phyloP scores from a whole-genome alignment of 2,888 invertebrate species.

The Chelonus formosanus region DNA sequence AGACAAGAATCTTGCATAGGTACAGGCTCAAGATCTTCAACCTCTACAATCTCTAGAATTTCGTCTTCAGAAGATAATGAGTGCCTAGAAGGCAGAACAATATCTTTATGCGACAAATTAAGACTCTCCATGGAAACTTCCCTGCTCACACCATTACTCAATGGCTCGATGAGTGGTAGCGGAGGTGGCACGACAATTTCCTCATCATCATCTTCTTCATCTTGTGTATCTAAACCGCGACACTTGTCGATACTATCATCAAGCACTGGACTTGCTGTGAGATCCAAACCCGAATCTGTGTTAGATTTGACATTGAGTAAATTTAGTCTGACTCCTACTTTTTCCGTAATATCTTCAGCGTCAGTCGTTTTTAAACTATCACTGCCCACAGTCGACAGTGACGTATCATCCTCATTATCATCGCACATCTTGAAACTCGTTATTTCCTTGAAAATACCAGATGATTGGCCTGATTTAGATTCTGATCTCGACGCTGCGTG shows the following conservation, averaged over 20 bases:
- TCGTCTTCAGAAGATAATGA: constrained; percentile 75
- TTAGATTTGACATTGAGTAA: constrained; percentile 59
- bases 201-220: constrained; percentile 76
- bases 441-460: constrained; percentile 68
- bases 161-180: constrained; percentile 78
- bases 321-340: constrained; percentile 58
- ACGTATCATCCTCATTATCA: constrained; percentile 68
- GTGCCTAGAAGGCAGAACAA: constrained; percentile 70
- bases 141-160: constrained; percentile 73
- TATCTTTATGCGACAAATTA: constrained; percentile 79
- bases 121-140: constrained; percentile 86
- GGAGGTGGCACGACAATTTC: constrained; percentile 86
- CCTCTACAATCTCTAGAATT: constrained; percentile 81
- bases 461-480: constrained; percentile 65
- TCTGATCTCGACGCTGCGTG: constrained; percentile 68
- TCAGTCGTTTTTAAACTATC: constrained; percentile 59
- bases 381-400: constrained; percentile 57
- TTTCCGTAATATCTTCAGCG: constrained; percentile 61
- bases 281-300: constrained; percentile 59
- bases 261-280: constrained; percentile 58
- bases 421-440: constrained; percentile 72
- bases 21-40: constrained; percentile 83
- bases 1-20: constrained; percentile 87
- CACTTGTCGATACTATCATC: constrained; percentile 54
- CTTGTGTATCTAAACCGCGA: constrained; percentile 55